A percentile compares a stretch with the other conserved stretches of the same genome.
Conservation (phyloP, 2,888 invertebrate genomes). For the Poecilus cupreus region DNA sequence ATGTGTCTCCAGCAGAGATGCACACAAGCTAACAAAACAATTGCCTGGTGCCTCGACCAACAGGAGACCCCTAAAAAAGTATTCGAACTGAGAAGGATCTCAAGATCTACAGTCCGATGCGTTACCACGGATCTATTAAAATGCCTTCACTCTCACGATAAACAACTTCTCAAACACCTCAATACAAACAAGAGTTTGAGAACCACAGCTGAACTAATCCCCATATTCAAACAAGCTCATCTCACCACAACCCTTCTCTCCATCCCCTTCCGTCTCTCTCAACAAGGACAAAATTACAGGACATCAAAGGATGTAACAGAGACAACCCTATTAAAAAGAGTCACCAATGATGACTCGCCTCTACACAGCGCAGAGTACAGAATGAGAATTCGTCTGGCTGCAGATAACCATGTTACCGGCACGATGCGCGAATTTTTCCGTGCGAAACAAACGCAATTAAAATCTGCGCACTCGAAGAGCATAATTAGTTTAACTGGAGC, state of each 20-base stretch:
- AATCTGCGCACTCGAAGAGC: not conserved
- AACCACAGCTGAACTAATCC: not conserved
- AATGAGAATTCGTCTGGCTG: not conserved
- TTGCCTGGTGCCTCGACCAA: too few species aligned
- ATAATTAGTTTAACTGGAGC: constrained; percentile 35
- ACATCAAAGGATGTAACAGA: not conserved
- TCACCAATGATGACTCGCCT: not conserved
- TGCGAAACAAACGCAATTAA: constrained; percentile 41
- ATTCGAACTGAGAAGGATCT: too few species aligned
- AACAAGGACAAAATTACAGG: not conserved
- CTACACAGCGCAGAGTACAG: not conserved
- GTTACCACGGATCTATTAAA: too few species aligned
- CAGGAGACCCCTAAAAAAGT: too few species aligned
- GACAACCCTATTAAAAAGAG: not conserved
- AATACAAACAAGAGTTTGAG: not conserved
- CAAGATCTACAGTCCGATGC: too few species aligned
- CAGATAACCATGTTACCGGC: not conserved
- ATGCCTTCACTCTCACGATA: not conserved
- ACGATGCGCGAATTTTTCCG: not conserved
- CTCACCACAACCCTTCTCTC: not conserved
- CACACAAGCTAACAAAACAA: too few species aligned
- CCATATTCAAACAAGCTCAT: not conserved
- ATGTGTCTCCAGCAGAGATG: too few species aligned
- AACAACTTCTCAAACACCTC: too few species aligned
- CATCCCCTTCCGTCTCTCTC: too few species aligned